phyloP scores from a whole-genome alignment of 2,888 invertebrate species.

The Proisotoma minuta region DNA sequence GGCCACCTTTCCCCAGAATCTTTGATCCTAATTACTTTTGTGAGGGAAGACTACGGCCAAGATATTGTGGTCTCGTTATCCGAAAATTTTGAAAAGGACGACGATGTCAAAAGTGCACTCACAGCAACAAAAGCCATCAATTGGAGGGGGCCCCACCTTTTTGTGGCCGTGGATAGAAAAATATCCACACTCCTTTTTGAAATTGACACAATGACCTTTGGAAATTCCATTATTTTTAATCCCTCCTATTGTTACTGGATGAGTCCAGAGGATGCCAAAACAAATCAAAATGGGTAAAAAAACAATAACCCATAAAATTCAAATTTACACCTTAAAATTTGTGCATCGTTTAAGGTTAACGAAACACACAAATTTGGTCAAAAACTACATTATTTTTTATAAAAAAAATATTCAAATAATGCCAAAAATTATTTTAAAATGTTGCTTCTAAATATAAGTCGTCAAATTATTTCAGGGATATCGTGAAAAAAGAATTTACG shows the following conservation, averaged over 20 bases:
- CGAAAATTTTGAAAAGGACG: neutral
- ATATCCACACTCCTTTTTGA: neutral
- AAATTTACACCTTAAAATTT: no score
- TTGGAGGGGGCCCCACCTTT: neutral
- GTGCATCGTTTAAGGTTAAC: no score
- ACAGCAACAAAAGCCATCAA: neutral
- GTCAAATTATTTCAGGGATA: no score
- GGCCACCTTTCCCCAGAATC: neutral
- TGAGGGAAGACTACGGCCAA: neutral
- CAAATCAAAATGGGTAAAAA: no score
- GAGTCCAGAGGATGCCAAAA: neutral
- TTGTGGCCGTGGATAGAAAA: neutral
- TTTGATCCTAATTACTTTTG: neutral
- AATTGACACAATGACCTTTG: neutral
- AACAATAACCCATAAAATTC: no score
- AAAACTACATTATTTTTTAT: no score
- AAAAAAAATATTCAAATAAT: no score
- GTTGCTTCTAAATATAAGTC: no score
- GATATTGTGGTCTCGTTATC: neutral
- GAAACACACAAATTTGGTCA: no score
- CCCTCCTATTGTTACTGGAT: neutral
- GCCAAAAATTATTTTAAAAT: no score
- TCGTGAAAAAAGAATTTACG: no score
- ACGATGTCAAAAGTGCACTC: neutral
- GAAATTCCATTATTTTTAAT: neutral